Evolutionary conservation across 1,140 invertebrate species (phyloP).

Genomic region (Eubasilissa regina): DNA sequence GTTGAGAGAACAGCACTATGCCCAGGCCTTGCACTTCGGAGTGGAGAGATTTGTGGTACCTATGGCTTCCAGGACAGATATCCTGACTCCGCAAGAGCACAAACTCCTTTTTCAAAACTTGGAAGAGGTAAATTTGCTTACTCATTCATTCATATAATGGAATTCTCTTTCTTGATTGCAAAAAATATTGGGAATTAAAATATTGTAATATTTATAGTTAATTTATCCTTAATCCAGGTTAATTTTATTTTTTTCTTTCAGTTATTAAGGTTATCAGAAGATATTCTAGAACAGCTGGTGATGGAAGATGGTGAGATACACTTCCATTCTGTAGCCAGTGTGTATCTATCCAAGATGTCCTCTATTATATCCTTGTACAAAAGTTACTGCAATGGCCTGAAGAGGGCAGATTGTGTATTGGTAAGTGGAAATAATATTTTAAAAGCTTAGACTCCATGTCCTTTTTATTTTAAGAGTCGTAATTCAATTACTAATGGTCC

Average conservation of each 20-base stretch:
- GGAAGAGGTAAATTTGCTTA: constrained; percentile 79
- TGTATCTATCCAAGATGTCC: constrained; percentile 81
- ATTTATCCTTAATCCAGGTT: not conserved
- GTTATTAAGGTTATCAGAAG: constrained; percentile 83
- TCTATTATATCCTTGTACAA: constrained; percentile 83
- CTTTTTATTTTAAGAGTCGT: no score
- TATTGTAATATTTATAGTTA: no score
- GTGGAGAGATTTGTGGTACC: constrained; percentile 82
- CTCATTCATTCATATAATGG: no score
- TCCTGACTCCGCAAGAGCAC: constrained; percentile 82
- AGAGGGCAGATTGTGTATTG: constrained; percentile 85
- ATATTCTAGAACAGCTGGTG: constrained; percentile 83
- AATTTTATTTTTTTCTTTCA: constrained; percentile 62
- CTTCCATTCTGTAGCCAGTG: constrained; percentile 76
- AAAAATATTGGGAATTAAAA: no score
- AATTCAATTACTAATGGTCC: no score
- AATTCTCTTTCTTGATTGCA: no score
- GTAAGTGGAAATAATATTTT: no score
- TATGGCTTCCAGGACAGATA: constrained; percentile 80
- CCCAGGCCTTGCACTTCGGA: constrained; percentile 82
- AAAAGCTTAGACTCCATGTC: no score
- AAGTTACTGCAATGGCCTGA: constrained; percentile 85
- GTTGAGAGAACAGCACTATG: constrained; percentile 81
- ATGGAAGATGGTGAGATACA: constrained; percentile 81
- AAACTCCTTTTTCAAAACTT: constrained; percentile 86